A percentile compares a stretch with the other conserved stretches of the same genome.
phyloP scores from a whole-genome alignment of 2,888 invertebrate genomes.

The Drosophila lutescens region DNA sequence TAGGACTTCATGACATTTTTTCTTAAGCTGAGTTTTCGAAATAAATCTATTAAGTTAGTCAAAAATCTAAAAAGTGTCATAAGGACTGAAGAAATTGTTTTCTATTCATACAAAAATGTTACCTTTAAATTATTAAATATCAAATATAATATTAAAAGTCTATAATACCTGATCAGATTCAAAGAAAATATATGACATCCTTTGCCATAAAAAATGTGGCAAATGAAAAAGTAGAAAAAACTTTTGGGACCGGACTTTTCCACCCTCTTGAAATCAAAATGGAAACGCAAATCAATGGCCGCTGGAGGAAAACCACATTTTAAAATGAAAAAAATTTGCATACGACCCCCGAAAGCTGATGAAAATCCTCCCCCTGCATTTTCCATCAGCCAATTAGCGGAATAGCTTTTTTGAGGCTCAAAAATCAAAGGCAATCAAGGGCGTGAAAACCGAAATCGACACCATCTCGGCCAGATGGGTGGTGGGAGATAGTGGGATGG shows the following conservation, averaged over 20 bases:
- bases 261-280: conserved; percentile 16
- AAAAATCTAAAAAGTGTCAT: too few relatives aligned
- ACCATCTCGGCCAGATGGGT: conserved; percentile 46
- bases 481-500: conserved; percentile 1
- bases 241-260: conserved; percentile 1
- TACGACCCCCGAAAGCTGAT: conserved; percentile 1
- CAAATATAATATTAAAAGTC: too few relatives aligned
- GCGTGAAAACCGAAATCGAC: conserved; percentile 67
- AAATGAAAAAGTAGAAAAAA: background rate
- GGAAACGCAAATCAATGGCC: conserved; percentile 24
- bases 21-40: too few relatives aligned
- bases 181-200: background rate
- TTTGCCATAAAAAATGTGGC: background rate
- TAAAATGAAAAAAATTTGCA: conserved; percentile 63
- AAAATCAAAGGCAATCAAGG: conserved; percentile 63
- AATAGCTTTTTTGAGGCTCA: conserved; percentile 39
- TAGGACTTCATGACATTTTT: too few relatives aligned
- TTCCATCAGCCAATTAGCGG: conserved; percentile 57
- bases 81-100: background rate
- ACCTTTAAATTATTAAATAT: too few relatives aligned
- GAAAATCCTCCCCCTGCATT: conserved; percentile 15
- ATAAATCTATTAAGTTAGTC: too few relatives aligned
- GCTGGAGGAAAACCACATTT: conserved; percentile 30
- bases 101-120: background rate
- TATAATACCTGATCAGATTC: background rate